Evolutionary conservation across 2,797 vertebrate genomes (phyloP).

Genomic region (Betta splendens): DNA sequence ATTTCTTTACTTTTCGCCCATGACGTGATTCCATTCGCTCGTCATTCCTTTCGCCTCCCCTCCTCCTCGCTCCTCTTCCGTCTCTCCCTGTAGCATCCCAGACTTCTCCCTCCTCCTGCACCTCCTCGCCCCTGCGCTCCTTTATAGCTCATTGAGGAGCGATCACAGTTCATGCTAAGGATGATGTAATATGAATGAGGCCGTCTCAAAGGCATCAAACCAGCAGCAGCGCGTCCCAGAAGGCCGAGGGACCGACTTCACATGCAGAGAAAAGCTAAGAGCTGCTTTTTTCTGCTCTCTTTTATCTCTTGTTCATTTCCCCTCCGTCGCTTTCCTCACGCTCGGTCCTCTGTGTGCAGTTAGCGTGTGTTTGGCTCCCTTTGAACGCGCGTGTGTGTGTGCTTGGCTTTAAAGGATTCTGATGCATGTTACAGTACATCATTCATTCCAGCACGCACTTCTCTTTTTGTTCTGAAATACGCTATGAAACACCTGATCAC

Average conservation of each 20-base stretch:
- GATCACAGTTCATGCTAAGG: constrained; percentile 68
- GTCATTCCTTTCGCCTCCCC: neutral
- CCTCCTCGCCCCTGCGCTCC: constrained; percentile 22
- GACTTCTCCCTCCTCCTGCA: neutral
- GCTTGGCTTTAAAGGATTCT: neutral
- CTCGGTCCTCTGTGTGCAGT: constrained; percentile 39
- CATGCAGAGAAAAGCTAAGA: constrained; percentile 55
- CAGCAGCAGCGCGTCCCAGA: constrained; percentile 50
- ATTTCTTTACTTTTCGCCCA: neutral
- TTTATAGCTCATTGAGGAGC: constrained; percentile 46
- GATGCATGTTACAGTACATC: neutral
- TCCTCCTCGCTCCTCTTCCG: too few relatives aligned
- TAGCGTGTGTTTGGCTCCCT: constrained; percentile 40
- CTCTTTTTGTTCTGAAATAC: too few relatives aligned
- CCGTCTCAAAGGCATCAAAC: constrained; percentile 69
- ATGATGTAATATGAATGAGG: constrained; percentile 75
- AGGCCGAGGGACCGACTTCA: constrained; percentile 64
- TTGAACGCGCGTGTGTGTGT: constrained; percentile 27
- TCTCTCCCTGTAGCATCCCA: neutral
- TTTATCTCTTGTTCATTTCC: constrained; percentile 34
- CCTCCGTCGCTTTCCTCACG: constrained; percentile 15
- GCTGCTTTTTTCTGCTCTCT: constrained; percentile 42
- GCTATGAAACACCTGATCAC: neutral
- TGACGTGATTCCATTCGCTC: too few relatives aligned
- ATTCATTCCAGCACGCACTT: neutral